Conservation (phyloP, 2,888 invertebrate species). For the Cheilosia scutellata region DNA sequence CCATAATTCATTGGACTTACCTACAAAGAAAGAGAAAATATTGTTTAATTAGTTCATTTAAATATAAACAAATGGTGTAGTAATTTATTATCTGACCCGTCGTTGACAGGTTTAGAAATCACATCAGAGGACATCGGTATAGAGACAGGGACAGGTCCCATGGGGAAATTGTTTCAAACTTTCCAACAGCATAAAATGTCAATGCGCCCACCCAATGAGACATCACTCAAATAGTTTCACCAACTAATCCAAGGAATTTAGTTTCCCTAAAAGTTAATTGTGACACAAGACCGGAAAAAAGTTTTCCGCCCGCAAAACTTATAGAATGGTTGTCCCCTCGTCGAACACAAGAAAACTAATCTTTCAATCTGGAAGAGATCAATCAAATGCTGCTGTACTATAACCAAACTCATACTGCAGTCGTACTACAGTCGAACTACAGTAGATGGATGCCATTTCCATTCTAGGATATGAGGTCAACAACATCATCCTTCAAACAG, state of each 20-base stretch:
- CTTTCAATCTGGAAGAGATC: constrained; percentile 60
- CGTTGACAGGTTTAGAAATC: too few relatives aligned
- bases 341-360: constrained; percentile 55
- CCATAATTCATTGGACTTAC: constrained; percentile 71
- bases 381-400: constrained; percentile 36
- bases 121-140: too few relatives aligned
- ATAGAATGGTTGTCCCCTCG: constrained; percentile 1
- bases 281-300: constrained; percentile 6
- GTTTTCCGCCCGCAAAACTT: not conserved
- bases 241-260: constrained; percentile 11
- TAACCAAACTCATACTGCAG: not conserved
- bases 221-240: not conserved
- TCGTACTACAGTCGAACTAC: constrained; percentile 31
- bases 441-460: constrained; percentile 5
- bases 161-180: not conserved
- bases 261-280: constrained; percentile 17
- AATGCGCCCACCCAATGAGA: not conserved
- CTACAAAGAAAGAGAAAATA: constrained; percentile 45
- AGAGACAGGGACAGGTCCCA: too few relatives aligned
- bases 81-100: too few relatives aligned
- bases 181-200: too few relatives aligned
- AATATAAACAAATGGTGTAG: not conserved
- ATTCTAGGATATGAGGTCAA: constrained; percentile 73
- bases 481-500: constrained; percentile 48
- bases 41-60: constrained; percentile 56